Base-by-base conservation (phyloP, 2,888 invertebrate genomes). In the Caenorhabditis wallacei region DNA sequence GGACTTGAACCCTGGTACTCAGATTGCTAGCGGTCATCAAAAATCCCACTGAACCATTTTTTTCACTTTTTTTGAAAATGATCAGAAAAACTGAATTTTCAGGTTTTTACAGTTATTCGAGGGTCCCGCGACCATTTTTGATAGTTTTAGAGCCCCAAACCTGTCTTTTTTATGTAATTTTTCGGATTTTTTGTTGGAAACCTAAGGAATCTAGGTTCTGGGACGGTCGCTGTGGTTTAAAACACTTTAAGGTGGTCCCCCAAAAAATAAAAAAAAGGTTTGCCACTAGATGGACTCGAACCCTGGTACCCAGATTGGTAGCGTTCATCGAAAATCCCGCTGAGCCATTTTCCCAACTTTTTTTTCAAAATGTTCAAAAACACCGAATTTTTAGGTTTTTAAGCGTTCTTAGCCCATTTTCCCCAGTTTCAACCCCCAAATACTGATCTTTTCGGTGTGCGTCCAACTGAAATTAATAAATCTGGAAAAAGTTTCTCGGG, bases 11-110 rank as follows among this genome's bases (percentile, higher is more conserved):
- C 56, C 10, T 18, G 26, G 18, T n/a, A 4, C 30, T 35, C 56
- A 30, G 35, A 56, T 30, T 56, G 56, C 30, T 56, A 56, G 46
- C n/a, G n/a, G n/a, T n/a, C n/a, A 8, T 30, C 18, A n/a, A 56
- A 35, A 56, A 56, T 35, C 35, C 3, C 35, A 30, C 18, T 56
- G 56, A 10, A 35, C 56, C 56, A 56, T n/a, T n/a, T n/a, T n/a
- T n/a, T 35, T n/a, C 20, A 4, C 20, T 56, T 35, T 35, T n/a
- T 35, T 16, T 2, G 16, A 56, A 56, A 30, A 30, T 26, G 53
- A 22, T 48, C 46, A 18, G 18, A 48, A 48, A 18, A n/a, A 18
- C 18, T 13, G 2, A n/a, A n/a, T n/a, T 18, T 30, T 5, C 13
- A 8, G 18, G 18, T n/a, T n/a, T n/a, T n/a, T n/a, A 35, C 35